Evolutionary conservation across 2,888 invertebrate species (phyloP), one percentile per base, ranked within the genome.

Genomic region (Epirrhoe alternata): DNA sequence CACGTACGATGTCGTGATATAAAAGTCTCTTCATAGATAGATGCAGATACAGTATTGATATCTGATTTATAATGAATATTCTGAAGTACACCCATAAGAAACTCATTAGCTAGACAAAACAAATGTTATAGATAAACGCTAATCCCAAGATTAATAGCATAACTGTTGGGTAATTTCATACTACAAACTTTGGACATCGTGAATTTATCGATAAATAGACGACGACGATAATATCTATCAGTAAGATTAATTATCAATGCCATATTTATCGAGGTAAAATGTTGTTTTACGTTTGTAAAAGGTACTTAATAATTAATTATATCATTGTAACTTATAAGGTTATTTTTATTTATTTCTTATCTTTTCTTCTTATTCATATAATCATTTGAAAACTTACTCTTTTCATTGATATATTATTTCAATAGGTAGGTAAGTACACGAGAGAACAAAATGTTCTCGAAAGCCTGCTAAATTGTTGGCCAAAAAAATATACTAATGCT

Each of bases 41-140:
- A 5, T 42, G 35, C 24, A 8, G 52, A 64, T 68, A 62, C 24
- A 52, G 61, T 61, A 33, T 50, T 16, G 61, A 59, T 56, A 24
- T 49, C 49, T 49, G 12, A 35, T 57, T 14, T 30, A 24, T 69
- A 66, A 61, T 72, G 61, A 73, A 71, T 68, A 66, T 64, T 58
- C 71, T 61, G 57, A 74, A 77, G 10, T 12, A 60, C 58, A 60
- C 61, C 54, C 63, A 74, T 75, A 79, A 70, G 71, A 61, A 67
- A 66, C 66, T 70, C 64, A 57, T 35, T 61, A 60, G 62, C 62
- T 60, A 47, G 59, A 64, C 61, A 33, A 75, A 77, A 77, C 61
- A 71, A 75, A 79, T 77, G 64, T 70, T 56, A 38, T 16, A 72
- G 68, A 77, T 79, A 77, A 74, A 70, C 65, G 31, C 51, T 64